phyloP scores from a whole-genome alignment of 1,140 invertebrate species.

The Hyles euphorbiae region DNA sequence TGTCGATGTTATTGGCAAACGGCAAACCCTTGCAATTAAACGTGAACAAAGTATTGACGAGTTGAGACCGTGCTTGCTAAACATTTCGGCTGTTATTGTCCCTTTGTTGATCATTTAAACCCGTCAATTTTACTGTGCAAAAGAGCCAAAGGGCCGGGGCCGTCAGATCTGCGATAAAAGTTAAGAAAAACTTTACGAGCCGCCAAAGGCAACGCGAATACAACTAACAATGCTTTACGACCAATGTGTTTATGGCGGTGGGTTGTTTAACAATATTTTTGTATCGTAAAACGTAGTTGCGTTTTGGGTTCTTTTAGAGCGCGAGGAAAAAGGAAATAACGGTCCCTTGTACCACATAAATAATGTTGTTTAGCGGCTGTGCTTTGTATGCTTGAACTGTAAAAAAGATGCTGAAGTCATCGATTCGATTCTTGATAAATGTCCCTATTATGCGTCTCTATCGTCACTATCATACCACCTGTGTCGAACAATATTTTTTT shows the following conservation, averaged over 20 bases:
- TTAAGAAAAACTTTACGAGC: conserved; percentile 54
- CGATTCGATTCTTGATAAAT: background rate
- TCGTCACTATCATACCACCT: too few relatives aligned
- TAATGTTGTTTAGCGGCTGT: background rate
- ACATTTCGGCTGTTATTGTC: conserved; percentile 48
- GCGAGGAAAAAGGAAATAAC: conserved; percentile 42
- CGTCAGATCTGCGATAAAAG: conserved; percentile 24
- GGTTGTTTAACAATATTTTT: conserved; percentile 46
- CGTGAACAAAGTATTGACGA: conserved; percentile 45
- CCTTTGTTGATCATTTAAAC: conserved; percentile 43
- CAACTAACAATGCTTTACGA: conserved; percentile 53
- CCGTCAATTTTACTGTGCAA: conserved; percentile 45
- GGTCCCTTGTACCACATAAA: conserved; percentile 13
- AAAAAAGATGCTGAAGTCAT: background rate
- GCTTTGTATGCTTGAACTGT: too few relatives aligned
- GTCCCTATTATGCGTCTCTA: background rate
- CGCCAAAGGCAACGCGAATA: conserved; percentile 48
- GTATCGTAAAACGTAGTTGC: conserved; percentile 18
- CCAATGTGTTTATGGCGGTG: conserved; percentile 48
- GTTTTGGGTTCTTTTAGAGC: conserved; percentile 4
- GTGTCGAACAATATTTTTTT: too few relatives aligned
- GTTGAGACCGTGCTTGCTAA: conserved; percentile 38
- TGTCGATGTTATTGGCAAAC: conserved; percentile 42
- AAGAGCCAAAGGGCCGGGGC: conserved; percentile 13
- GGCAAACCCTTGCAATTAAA: conserved; percentile 58